Percentiles rank a stretch among this genome's conserved stretches.
phyloP scores from a whole-genome alignment of 2,888 invertebrate species.

The Trachelus iudaicus region DNA sequence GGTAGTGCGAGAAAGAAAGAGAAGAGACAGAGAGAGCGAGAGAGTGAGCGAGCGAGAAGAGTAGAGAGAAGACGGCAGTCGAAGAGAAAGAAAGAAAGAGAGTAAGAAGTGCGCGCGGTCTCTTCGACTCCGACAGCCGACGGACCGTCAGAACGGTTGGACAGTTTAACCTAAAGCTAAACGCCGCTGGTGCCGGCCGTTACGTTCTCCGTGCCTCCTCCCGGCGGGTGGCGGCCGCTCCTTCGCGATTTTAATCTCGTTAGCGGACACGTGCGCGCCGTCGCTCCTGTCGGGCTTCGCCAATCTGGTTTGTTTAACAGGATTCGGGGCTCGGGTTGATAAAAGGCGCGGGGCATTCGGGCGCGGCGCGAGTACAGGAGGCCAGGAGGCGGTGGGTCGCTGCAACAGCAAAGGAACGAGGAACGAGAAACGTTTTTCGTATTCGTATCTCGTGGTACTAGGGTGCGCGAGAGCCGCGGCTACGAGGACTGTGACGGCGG shows the following conservation, averaged over 20 bases:
- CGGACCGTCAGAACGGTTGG: slow-evolving; percentile 4
- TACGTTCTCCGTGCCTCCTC: slow-evolving; percentile 75
- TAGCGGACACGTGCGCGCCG: slow-evolving; percentile 75
- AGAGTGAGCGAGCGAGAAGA: slow-evolving; percentile 4
- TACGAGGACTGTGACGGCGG: neutral
- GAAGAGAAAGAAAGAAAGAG: slow-evolving; percentile 14
- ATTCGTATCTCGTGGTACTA: neutral
- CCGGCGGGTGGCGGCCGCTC: slow-evolving; percentile 64
- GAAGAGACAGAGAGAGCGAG: neutral
- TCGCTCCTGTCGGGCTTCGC: slow-evolving; percentile 75
- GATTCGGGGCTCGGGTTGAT: slow-evolving; percentile 69
- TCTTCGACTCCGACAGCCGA: slow-evolving; percentile 6
- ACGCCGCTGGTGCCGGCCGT: slow-evolving; percentile 49
- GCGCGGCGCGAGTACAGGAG: slow-evolving; percentile 52
- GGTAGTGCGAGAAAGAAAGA: slow-evolving; percentile 10
- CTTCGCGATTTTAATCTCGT: slow-evolving; percentile 76
- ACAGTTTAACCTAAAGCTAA: slow-evolving; percentile 36
- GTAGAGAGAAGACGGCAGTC: slow-evolving; percentile 12
- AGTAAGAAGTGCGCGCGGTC: slow-evolving; percentile 8
- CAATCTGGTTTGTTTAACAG: slow-evolving; percentile 84
- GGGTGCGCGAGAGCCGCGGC: neutral
- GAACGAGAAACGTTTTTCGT: neutral
- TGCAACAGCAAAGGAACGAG: neutral
- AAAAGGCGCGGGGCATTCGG: slow-evolving; percentile 45
- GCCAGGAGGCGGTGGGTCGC: slow-evolving; percentile 10